Evolutionary conservation across 2,113 vertebrate species (phyloP).

Genomic region (Pituophis catenifer): DNA sequence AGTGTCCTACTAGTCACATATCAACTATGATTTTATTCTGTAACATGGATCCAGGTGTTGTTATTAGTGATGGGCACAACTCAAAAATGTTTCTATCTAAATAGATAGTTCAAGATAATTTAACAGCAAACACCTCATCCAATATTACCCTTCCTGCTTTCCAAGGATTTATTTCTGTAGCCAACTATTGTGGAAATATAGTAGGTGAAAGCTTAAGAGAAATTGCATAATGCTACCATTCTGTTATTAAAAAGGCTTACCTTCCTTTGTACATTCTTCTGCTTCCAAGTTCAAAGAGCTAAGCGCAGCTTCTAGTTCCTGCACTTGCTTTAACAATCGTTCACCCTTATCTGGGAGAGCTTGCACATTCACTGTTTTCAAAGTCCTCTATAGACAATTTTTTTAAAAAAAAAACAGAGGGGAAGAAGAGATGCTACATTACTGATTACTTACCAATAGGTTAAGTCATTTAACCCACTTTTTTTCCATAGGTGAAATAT

Average conservation of each 20-base stretch:
- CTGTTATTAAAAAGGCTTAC: conserved; percentile 36
- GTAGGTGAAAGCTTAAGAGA: not conserved
- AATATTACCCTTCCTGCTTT: not conserved
- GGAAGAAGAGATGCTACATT: not conserved
- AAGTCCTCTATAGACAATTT: conserved; percentile 66
- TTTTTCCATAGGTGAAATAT: not conserved
- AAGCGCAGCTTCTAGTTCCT: conserved; percentile 74
- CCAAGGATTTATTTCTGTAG: not conserved
- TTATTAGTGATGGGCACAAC: not conserved
- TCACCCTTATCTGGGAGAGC: conserved; percentile 81
- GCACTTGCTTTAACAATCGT: conserved; percentile 77
- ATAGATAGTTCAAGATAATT: not conserved
- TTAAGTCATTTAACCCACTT: not conserved
- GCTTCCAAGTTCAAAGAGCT: conserved; percentile 58
- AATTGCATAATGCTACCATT: not conserved
- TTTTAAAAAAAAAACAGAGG: not conserved
- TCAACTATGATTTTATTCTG: not conserved
- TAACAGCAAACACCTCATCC: not conserved
- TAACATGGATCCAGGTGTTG: not conserved
- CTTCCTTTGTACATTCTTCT: conserved; percentile 42
- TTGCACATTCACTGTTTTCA: conserved; percentile 76
- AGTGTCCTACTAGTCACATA: not conserved
- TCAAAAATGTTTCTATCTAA: not conserved
- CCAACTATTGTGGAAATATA: not conserved
- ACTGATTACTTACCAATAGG: not conserved